Conservation (phyloP, 2,113 vertebrate genomes). For the Peromyscus polionotus region DNA sequence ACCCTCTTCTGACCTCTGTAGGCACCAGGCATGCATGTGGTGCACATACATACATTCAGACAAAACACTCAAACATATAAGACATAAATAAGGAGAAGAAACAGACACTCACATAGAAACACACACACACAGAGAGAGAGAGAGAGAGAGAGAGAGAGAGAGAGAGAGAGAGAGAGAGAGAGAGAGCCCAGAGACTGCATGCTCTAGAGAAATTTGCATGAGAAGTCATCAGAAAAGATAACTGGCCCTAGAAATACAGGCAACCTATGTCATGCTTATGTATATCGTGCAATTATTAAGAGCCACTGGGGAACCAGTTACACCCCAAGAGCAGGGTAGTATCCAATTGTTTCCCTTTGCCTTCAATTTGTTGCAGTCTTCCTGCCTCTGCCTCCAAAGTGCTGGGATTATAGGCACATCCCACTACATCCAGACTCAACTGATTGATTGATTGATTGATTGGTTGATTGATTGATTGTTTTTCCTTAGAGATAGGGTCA, state of each 20-base stretch:
- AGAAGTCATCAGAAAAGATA: neutral
- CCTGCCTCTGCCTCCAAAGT: neutral
- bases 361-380: neutral
- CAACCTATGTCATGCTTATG: neutral
- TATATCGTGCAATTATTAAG: neutral
- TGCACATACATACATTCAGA: neutral
- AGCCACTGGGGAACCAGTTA: neutral
- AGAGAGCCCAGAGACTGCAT: neutral
- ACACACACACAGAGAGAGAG: neutral
- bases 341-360: neutral
- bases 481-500: neutral
- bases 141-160: neutral
- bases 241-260: neutral
- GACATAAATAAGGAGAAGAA: neutral
- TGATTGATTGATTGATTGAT: neutral
- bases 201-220: neutral
- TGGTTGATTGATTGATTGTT: neutral
- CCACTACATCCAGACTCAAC: neutral
- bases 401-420: neutral
- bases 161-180: neutral
- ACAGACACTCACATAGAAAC: neutral
- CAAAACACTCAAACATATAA: neutral
- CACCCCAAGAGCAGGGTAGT: neutral
- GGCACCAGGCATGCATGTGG: neutral
- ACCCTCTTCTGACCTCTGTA: neutral